Conservation (phyloP, 2,113 vertebrate genomes). For the Nothocercus nigrocapillus region DNA sequence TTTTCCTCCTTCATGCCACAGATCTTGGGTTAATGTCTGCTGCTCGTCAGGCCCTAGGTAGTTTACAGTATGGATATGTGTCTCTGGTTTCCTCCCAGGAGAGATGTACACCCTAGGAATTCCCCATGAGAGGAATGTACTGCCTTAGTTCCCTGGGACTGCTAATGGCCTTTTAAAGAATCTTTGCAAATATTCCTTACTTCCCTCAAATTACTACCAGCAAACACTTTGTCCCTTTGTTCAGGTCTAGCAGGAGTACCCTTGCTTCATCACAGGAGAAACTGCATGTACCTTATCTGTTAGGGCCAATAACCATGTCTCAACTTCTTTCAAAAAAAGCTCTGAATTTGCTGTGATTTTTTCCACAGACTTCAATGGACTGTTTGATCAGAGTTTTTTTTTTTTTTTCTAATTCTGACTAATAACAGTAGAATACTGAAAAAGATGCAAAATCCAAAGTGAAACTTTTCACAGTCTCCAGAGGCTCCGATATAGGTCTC, state of each 20-base stretch:
- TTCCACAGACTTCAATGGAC: background rate
- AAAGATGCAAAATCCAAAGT: background rate
- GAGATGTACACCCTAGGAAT: background rate
- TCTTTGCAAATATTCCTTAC: background rate
- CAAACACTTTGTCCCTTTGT: background rate
- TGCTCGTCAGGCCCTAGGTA: background rate
- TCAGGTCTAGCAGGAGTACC: background rate
- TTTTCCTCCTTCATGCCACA: background rate
- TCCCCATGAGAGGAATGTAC: background rate
- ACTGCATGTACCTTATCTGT: background rate
- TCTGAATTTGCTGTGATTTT: background rate
- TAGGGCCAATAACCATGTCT: background rate
- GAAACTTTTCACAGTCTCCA: background rate
- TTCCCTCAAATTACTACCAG: background rate
- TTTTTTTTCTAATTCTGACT: background rate
- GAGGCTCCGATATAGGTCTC: background rate
- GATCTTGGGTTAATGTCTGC: background rate
- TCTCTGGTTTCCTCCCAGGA: background rate
- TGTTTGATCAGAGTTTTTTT: background rate
- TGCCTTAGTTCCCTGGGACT: background rate
- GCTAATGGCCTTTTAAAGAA: background rate
- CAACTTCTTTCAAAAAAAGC: accelerated
- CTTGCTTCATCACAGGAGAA: background rate
- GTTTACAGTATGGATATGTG: background rate
- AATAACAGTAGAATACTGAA: background rate